Percentiles rank a stretch among this genome's conserved stretches.
Conservation (phyloP, 2,888 invertebrate species). For the Tenthredo livida region DNA sequence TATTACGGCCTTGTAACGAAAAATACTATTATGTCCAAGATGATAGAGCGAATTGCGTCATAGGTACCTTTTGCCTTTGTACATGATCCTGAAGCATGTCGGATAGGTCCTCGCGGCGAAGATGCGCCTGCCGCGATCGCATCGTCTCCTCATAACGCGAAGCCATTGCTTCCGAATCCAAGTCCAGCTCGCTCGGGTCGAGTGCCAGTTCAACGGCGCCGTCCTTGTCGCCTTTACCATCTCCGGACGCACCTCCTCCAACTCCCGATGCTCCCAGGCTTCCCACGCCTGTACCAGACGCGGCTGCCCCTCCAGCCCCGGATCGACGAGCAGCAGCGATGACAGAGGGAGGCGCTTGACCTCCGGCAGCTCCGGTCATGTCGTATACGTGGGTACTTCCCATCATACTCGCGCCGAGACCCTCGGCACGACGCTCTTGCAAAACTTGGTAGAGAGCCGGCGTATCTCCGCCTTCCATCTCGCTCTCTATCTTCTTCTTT, state of each 20-base stretch:
- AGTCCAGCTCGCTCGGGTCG: slow-evolving; percentile 97
- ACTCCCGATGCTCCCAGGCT: slow-evolving; percentile 66
- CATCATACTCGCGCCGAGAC: slow-evolving; percentile 96
- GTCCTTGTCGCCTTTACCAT: slow-evolving; percentile 77
- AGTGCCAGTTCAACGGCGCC: slow-evolving; percentile 95
- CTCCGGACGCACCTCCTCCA: slow-evolving; percentile 73
- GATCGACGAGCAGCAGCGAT: slow-evolving; percentile 75
- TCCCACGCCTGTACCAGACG: slow-evolving; percentile 48
- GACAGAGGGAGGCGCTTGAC: slow-evolving; percentile 81
- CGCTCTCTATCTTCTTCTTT: slow-evolving; percentile 97
- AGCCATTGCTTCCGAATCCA: slow-evolving; percentile 97
- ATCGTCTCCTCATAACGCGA: slow-evolving; percentile 97
- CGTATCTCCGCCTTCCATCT: slow-evolving; percentile 97
- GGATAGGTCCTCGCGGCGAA: slow-evolving; percentile 96
- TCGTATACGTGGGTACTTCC: slow-evolving; percentile 99
- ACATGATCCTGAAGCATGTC: slow-evolving; percentile 99
- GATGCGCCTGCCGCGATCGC: slow-evolving; percentile 93
- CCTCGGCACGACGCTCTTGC: slow-evolving; percentile 95
- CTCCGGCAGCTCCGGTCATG: slow-evolving; percentile 85
- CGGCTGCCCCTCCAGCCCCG: slow-evolving; percentile 47
- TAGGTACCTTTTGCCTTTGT: slow-evolving; percentile 92
- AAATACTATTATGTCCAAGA: background rate
- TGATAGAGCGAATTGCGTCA: slow-evolving; percentile 57
- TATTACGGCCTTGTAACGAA: no score
- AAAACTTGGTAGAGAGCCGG: slow-evolving; percentile 97